Evolutionary conservation across 2,888 invertebrate species (phyloP).

Genomic region (Dichetophora obliterata): DNA sequence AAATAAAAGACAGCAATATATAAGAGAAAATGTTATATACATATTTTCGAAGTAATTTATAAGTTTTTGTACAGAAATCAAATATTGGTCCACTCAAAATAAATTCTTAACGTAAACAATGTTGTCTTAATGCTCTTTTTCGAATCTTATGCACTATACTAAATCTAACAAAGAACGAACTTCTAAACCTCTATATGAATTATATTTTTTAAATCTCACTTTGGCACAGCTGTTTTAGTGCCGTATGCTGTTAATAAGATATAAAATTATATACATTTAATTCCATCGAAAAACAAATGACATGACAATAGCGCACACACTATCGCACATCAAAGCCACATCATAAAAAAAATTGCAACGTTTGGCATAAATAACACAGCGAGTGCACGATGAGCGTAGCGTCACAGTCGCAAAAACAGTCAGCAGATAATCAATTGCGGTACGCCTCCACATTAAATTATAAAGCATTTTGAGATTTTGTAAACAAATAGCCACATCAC

Average conservation of each 20-base stretch:
- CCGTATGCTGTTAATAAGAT: too few relatives aligned
- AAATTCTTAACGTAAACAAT: not conserved
- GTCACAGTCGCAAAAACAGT: not conserved
- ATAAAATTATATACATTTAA: too few relatives aligned
- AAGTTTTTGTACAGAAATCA: not conserved
- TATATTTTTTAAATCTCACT: too few relatives aligned
- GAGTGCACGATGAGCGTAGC: not conserved
- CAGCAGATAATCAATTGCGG: too few relatives aligned
- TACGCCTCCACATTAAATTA: too few relatives aligned
- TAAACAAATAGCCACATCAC: not conserved
- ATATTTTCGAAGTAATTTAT: not conserved
- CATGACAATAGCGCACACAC: too few relatives aligned
- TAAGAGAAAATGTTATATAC: conserved; percentile 6
- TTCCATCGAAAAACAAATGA: too few relatives aligned
- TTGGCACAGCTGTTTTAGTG: too few relatives aligned
- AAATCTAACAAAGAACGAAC: too few relatives aligned
- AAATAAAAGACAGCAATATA: conserved; percentile 6
- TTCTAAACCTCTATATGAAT: too few relatives aligned
- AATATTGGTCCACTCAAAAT: not conserved
- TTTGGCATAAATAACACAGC: not conserved
- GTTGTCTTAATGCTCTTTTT: not conserved
- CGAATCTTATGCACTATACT: not conserved
- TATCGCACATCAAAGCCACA: not conserved
- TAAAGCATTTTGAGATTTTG: not conserved
- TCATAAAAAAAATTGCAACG: not conserved